These are phyloP conservation scores for Leuctra nigra DNA, from an alignment of 2,888 invertebrate genomes.

Conservation along the genomic window DNA sequence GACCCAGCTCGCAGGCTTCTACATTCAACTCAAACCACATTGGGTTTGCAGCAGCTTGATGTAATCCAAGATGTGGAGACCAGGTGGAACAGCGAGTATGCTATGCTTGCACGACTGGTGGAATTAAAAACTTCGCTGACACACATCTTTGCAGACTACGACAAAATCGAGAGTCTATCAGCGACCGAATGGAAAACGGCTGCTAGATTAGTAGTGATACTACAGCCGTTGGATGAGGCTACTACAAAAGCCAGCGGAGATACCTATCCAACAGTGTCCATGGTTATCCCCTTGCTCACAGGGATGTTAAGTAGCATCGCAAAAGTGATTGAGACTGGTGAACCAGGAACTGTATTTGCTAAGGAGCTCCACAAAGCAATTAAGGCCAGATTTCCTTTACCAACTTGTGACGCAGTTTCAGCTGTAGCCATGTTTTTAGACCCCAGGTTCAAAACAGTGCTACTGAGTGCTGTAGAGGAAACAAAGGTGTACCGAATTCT, in stretches of 20 bases:
- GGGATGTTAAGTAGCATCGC: background rate
- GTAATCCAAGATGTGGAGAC: constrained; percentile 8
- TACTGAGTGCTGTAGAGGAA: background rate
- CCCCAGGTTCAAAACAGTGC: constrained; percentile 1
- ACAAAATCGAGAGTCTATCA: background rate
- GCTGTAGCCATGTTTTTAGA: constrained; percentile 5
- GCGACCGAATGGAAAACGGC: background rate
- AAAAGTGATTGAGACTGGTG: background rate
- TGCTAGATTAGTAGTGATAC: background rate
- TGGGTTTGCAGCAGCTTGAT: background rate
- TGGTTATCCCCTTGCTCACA: background rate
- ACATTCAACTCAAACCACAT: background rate
- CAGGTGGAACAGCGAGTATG: constrained; percentile 9
- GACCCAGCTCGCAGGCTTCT: constrained; percentile 4
- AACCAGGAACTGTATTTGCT: background rate
- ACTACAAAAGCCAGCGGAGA: constrained; percentile 1
- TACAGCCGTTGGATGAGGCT: background rate
- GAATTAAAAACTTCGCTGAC: constrained; percentile 1
- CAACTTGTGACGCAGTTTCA: background rate
- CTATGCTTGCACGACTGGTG: constrained; percentile 1
- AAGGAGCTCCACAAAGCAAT: constrained; percentile 1
- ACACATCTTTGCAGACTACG: background rate
- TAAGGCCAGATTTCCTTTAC: background rate
- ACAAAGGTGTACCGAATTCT: background rate
- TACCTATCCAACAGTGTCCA: background rate